phyloP scores from a whole-genome alignment of 2,113 vertebrate species.

The Aviceda subcristata region DNA sequence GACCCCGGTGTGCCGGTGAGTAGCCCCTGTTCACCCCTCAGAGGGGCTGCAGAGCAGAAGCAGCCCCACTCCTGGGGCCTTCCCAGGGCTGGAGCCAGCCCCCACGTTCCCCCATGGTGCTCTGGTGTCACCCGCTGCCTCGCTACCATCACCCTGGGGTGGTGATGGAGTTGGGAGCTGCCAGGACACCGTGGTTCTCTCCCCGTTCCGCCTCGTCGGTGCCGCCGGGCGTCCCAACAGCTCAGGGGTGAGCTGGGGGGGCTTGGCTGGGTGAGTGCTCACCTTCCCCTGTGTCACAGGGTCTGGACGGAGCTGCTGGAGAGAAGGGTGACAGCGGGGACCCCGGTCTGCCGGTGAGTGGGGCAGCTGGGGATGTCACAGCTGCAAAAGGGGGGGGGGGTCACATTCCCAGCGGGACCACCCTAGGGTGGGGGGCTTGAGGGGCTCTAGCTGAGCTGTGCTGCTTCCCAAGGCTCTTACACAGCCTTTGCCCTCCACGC shows the following conservation, averaged over 20 bases:
- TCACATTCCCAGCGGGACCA: background rate
- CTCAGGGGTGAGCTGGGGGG: background rate
- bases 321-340: conserved; percentile 87
- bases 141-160: background rate
- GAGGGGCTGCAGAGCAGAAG: background rate
- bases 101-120: fast-evolving
- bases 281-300: conserved; percentile 61
- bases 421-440: background rate
- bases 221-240: background rate
- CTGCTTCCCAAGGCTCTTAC: background rate
- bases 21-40: background rate
- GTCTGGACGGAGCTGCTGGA: conserved; percentile 80
- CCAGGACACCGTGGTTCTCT: background rate
- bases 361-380: background rate
- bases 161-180: background rate
- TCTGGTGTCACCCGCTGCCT: background rate
- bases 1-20: conserved; percentile 82
- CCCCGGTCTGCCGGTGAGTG: conserved; percentile 82
- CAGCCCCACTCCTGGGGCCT: background rate
- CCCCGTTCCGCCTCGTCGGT: fast-evolving
- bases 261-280: background rate
- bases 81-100: background rate
- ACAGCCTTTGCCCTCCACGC: fast-evolving
- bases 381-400: background rate
- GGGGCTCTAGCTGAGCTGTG: background rate